These are phyloP conservation scores for Leucoma salicis DNA, from an alignment of 2,888 invertebrate species.

Conservation along the genomic window DNA sequence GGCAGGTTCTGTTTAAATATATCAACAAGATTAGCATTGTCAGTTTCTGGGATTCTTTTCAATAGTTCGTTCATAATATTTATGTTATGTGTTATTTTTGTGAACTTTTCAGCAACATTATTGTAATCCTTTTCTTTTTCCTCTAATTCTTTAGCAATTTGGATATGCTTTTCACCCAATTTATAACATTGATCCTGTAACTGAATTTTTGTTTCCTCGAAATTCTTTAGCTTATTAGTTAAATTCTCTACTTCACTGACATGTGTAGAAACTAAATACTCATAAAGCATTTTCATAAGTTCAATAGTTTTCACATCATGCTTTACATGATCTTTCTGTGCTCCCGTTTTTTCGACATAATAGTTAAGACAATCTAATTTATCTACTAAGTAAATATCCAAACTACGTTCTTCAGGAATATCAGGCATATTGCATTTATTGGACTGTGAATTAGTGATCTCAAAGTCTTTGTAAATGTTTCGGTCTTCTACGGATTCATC, in stretches of 20 bases:
- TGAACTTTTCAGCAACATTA: constrained; percentile 37
- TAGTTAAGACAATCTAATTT: constrained; percentile 61
- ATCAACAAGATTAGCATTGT: constrained; percentile 30
- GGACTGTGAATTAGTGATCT: constrained; percentile 28
- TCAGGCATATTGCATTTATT: constrained; percentile 43
- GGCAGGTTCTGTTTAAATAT: constrained; percentile 52
- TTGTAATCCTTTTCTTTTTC: constrained; percentile 43
- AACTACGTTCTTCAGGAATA: constrained; percentile 44
- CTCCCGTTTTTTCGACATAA: constrained; percentile 54
- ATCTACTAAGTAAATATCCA: constrained; percentile 53
- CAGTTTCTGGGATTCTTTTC: constrained; percentile 14
- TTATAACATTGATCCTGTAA: constrained; percentile 43
- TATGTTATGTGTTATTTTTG: constrained; percentile 45
- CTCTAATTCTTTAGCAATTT: constrained; percentile 42
- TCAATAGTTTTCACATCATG: constrained; percentile 58
- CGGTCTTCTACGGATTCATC: constrained; percentile 59
- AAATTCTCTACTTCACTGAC: constrained; percentile 63
- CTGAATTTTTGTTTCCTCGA: constrained; percentile 47
- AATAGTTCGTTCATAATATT: constrained; percentile 34
- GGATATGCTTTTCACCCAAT: constrained; percentile 37
- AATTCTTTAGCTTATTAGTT: constrained; percentile 57
- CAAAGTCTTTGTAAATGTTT: constrained; percentile 41
- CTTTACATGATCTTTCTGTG: constrained; percentile 41
- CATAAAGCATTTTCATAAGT: constrained; percentile 63
- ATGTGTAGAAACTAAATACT: constrained; percentile 52